Evolutionary conservation across 92 coral and sea anemone species (phyloP), one percentile per base, ranked within the genome.

Genomic region (Isaurus tuberculatus): DNA sequence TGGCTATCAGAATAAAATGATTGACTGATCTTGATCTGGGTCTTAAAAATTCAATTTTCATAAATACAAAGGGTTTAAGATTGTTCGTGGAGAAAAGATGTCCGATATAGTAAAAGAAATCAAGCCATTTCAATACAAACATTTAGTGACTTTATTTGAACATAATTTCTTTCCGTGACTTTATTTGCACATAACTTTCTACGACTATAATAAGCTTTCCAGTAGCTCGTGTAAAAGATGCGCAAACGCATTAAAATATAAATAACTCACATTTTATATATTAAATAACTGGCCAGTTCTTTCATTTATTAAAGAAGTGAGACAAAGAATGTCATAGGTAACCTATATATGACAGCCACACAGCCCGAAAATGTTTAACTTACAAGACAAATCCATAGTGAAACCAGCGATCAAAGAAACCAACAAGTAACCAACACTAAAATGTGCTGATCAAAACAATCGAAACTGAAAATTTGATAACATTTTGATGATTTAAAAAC

Each of bases 141-240:
- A 73, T 40, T 13, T 48, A 29, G 65, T 40, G 16, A 32, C 34
- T 74, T 74, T 74, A 74, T 74, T 74, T 74, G 58, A 17, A 74
- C 80, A 51, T 51, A 51, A 74, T 49, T 74, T 73, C 65, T 51
- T 74, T 25, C 23, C 57, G 80, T 40, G 26, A 32, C 34, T 72
- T 74, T 74, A 74, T 74, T 74, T 74, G 58, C 28, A 74, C 80
- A 51, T 74, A 74, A 74, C 58, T 25, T 37, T 31, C 66, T 53
- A 74, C 34, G n/a, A 4, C 19, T 23, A 6, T 58, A 32, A 30
- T 49, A 30, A 19, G 65, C 36, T 71, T 71, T 40, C 8, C 23
- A 25, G 30, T 46, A 72, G 78, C 43, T 53, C 29, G 9, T 44
- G 49, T 44, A 46, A 15, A 36, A 33, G 43, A 8, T n/a, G 61